Percentiles rank a stretch among this genome's conserved stretches.
These are phyloP conservation scores for Orius insidiosus DNA, from an alignment of 1,140 invertebrate species.

Conservation along the genomic window DNA sequence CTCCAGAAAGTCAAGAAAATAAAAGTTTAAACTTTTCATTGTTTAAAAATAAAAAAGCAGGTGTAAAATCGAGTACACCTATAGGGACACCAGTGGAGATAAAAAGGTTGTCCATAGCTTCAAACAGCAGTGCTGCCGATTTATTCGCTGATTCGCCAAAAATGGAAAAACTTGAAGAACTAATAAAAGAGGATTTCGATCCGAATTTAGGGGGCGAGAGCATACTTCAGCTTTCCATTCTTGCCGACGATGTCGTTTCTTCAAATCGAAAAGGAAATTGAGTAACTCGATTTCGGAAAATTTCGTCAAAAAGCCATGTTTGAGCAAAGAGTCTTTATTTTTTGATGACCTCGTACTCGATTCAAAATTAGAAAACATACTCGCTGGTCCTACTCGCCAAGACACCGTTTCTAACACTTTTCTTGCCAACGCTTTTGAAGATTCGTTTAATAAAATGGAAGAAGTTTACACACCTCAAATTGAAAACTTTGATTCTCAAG, in stretches of 20 bases:
- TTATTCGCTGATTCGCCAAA: slow-evolving; percentile 1
- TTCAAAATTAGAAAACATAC: background rate
- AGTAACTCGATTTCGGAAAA: background rate
- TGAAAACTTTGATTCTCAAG: slow-evolving; percentile 8
- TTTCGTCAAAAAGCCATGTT: background rate
- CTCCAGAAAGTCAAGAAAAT: too few relatives aligned
- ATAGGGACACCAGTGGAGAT: too few relatives aligned
- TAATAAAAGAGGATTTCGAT: slow-evolving; percentile 17
- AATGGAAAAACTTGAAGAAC: background rate
- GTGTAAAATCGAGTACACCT: too few relatives aligned
- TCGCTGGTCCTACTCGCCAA: background rate
- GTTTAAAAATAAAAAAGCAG: too few relatives aligned
- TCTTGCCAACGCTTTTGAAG: slow-evolving; percentile 11
- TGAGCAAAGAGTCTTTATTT: background rate
- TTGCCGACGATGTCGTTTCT: background rate
- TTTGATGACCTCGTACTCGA: slow-evolving; percentile 1
- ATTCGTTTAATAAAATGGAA: slow-evolving; percentile 13
- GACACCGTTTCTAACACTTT: background rate
- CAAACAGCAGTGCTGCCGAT: slow-evolving; percentile 2
- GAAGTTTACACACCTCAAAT: slow-evolving; percentile 2
- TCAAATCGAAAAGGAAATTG: background rate
- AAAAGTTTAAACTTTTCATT: too few relatives aligned
- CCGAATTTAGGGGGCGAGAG: slow-evolving; percentile 21
- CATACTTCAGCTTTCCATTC: slow-evolving; percentile 17
- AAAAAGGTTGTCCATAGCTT: background rate